Evolutionary conservation across 2,888 invertebrate genomes (phyloP).

Genomic region (Epistrophe grossulariae): DNA sequence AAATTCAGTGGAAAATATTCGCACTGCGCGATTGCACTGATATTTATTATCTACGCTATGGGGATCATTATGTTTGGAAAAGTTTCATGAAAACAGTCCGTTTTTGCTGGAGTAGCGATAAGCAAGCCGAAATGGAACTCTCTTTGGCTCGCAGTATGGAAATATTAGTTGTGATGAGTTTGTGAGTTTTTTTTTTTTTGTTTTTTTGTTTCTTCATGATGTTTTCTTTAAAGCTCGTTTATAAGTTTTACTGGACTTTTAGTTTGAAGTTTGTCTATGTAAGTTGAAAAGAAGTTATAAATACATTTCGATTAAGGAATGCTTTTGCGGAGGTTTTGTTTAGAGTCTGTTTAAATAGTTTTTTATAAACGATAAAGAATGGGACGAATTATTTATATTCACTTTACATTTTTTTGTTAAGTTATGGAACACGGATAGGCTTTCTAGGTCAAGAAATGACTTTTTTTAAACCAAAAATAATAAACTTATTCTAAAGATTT

Average conservation of each 20-base stretch:
- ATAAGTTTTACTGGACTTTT: background rate
- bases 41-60: conserved; percentile 69
- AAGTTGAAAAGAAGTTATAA: too few species aligned
- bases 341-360: too few species aligned
- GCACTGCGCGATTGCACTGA: conserved; percentile 71
- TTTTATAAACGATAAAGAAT: too few species aligned
- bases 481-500: too few species aligned
- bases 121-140: conserved; percentile 63
- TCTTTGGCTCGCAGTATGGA: conserved; percentile 55
- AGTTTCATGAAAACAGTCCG: conserved; percentile 62
- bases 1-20: conserved; percentile 75
- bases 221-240: background rate
- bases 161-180: conserved; percentile 41
- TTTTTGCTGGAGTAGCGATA: conserved; percentile 60
- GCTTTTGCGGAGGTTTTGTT: too few species aligned
- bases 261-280: background rate
- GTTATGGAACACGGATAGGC: too few species aligned
- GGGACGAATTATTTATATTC: too few species aligned
- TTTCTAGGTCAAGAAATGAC: too few species aligned
- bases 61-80: conserved; percentile 68
- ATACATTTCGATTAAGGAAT: too few species aligned
- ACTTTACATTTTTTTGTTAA: too few species aligned
- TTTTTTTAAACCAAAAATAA: too few species aligned
- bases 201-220: background rate
- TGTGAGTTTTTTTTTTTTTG: background rate